phyloP scores from a whole-genome alignment of 2,888 invertebrate species.

The Apamea crenata region DNA sequence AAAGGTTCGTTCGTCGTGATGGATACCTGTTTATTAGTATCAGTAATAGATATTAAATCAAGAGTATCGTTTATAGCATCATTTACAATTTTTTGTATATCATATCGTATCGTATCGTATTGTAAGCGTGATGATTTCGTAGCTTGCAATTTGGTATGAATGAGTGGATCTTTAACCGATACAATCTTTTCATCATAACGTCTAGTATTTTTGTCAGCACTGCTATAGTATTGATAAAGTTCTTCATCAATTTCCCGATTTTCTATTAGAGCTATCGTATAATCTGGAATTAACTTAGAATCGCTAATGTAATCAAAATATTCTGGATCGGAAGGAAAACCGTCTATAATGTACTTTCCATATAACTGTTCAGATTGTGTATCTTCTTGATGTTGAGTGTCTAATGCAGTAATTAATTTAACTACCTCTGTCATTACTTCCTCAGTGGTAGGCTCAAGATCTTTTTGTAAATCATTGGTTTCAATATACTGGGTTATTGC shows the following conservation, averaged over 20 bases:
- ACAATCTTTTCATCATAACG: conserved; percentile 76
- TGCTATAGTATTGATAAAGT: conserved; percentile 78
- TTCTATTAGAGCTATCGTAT: conserved; percentile 89
- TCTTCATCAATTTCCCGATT: conserved; percentile 83
- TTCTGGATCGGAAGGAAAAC: conserved; percentile 87
- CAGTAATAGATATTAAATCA: conserved; percentile 39
- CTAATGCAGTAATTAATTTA: conserved; percentile 79
- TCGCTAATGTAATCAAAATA: conserved; percentile 86
- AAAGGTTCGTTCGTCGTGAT: conserved; percentile 66
- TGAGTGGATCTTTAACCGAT: conserved; percentile 78
- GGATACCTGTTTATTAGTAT: conserved; percentile 23
- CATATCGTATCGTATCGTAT: conserved; percentile 37
- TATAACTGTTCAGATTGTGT: conserved; percentile 75
- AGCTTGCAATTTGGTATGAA: conserved; percentile 75
- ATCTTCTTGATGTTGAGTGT: conserved; percentile 75
- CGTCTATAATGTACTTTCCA: conserved; percentile 91
- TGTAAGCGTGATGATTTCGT: conserved; percentile 59
- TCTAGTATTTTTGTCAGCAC: conserved; percentile 76
- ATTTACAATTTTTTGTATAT: conserved; percentile 73
- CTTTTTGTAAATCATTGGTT: conserved; percentile 83
- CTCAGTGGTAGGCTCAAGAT: conserved; percentile 82
- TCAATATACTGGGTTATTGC: conserved; percentile 81
- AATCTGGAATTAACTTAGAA: conserved; percentile 87
- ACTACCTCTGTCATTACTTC: conserved; percentile 85
- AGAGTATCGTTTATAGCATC: conserved; percentile 67